Base-by-base conservation (phyloP, 2,888 invertebrate genomes). In the Aplocera efformata region DNA sequence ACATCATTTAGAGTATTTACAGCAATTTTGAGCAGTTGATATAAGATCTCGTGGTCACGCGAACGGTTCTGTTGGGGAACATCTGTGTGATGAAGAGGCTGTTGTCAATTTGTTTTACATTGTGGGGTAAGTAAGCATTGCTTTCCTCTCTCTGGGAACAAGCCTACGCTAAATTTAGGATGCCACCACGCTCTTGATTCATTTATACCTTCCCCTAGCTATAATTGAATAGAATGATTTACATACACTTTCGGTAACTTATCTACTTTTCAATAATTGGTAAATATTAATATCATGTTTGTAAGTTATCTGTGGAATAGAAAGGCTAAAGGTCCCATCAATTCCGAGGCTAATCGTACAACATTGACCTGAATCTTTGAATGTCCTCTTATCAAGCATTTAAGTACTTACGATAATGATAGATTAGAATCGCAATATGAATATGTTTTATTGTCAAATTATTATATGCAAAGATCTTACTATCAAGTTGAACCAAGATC, bases 11-110 rank as follows among this genome's bases (percentile, higher is more conserved):
- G 56, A 61, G 74, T 61, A 83, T 73, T 83, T 79, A 72, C 51
- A 59, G 72, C 63, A 82, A 86, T 85, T 50, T 84, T 77, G 70
- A 64, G 70, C 74, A 63, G 77, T 81, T 82, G 73, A 72, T 88
- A 88, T 85, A 88, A 82, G 81, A 71, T 63, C 58, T 33, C 32
- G 56, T 42, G 40, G 58, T 55, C 82, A 77, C 72, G 79, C 78
- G 50, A 72, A 13, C 36, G 50, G 33, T 37, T 51, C 58, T 74
- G 69, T 71, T 72, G 67, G 62, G 60, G 65, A 59, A 60, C 58
- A 60, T 59, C 58, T 62, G 50, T 73, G 51, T 59, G 50, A 81
- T 79, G 80, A 60, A 58, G 48, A 57, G 45, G 50, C 48, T 68
- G 13, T 36, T 75, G 38, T 56, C 48, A 43, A 36, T 68, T 44